These are phyloP conservation scores for Phodopus roborovskii DNA, from an alignment of 2,113 vertebrate species.

Conservation along the genomic window DNA sequence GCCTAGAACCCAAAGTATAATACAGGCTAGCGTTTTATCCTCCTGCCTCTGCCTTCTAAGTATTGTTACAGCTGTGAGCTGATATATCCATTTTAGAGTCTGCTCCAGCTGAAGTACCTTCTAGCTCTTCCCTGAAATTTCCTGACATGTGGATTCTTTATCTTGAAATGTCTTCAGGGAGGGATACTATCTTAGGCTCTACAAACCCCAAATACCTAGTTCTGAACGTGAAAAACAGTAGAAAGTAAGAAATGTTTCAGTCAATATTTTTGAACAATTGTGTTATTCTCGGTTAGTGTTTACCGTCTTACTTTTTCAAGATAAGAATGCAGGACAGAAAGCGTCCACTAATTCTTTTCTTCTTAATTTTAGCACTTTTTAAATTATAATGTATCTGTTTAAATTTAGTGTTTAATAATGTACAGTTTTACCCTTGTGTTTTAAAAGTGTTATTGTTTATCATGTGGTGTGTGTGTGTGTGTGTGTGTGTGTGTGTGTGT, in stretches of 20 bases:
- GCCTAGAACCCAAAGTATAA: neutral
- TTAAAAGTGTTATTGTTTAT: neutral
- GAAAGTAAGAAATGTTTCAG: neutral
- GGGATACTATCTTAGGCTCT: neutral
- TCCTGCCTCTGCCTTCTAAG: neutral
- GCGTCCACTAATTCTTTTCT: neutral
- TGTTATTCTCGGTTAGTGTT: neutral
- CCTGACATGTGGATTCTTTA: neutral
- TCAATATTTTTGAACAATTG: neutral
- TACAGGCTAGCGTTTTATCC: neutral
- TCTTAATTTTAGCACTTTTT: neutral
- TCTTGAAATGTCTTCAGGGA: neutral
- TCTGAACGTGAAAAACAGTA: neutral
- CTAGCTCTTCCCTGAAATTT: neutral
- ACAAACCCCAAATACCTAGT: neutral
- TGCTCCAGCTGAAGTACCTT: fast-evolving
- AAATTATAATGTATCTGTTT: neutral
- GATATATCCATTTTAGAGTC: neutral
- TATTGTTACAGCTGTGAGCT: too few relatives aligned
- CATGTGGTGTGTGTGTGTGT: too few relatives aligned
- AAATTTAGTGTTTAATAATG: neutral
- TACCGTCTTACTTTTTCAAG: neutral
- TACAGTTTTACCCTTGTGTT: neutral
- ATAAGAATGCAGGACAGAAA: neutral
- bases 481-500: too few relatives aligned